These are phyloP conservation scores for Scolopax rusticola DNA, from an alignment of 2,797 vertebrate species.

Conservation along the genomic window DNA sequence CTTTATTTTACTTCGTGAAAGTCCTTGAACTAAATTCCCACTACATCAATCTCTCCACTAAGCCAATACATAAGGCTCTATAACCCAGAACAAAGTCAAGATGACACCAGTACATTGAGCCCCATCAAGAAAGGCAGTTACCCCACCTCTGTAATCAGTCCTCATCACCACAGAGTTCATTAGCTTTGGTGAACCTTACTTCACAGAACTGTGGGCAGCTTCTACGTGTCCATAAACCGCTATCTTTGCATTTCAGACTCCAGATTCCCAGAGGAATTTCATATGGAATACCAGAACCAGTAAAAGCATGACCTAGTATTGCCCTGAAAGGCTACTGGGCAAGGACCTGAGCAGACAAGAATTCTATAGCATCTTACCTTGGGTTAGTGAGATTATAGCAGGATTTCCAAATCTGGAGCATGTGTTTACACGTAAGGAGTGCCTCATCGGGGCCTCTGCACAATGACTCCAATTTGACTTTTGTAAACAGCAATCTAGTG, in stretches of 20 bases:
- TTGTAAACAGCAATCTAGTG: slow-evolving; percentile 90
- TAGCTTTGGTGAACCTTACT: not conserved
- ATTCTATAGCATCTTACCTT: slow-evolving; percentile 83
- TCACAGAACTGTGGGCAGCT: not conserved
- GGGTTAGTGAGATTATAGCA: slow-evolving; percentile 99
- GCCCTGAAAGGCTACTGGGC: not conserved
- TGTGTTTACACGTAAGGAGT: slow-evolving; percentile 96
- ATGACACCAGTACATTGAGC: not conserved
- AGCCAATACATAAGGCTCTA: not conserved
- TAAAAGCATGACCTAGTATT: not conserved
- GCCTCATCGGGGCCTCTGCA: slow-evolving; percentile 96
- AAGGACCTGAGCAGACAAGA: not conserved
- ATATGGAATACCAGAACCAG: not conserved
- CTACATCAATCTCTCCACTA: not conserved
- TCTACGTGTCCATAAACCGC: not conserved
- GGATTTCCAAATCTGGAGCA: slow-evolving; percentile 99
- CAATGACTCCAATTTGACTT: slow-evolving; percentile 93
- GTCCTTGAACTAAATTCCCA: not conserved
- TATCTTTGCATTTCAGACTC: not conserved
- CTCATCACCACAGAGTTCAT: not conserved
- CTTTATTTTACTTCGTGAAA: not conserved
- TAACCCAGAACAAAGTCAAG: not conserved
- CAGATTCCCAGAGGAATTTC: not conserved
- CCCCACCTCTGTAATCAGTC: not conserved
- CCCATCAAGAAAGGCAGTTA: not conserved